These are phyloP conservation scores for Esox lucius DNA, from an alignment of 2,797 vertebrate species.

Conservation along the genomic window DNA sequence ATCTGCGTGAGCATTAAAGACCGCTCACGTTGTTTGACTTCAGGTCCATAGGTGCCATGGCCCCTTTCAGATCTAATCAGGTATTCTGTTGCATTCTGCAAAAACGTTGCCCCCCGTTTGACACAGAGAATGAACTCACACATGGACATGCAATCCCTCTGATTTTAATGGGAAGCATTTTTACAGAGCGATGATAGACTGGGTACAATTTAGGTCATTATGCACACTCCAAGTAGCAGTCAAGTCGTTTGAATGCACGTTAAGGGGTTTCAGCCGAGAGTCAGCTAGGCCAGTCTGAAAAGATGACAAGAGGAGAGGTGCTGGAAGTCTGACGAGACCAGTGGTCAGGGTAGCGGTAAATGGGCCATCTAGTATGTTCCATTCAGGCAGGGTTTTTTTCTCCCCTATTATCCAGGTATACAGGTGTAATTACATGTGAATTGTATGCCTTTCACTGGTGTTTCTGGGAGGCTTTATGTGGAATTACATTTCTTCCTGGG, in stretches of 20 bases:
- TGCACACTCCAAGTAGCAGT: constrained; percentile 9
- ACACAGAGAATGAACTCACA: constrained; percentile 17
- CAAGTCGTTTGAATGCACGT: constrained; percentile 15
- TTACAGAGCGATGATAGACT: constrained; percentile 16
- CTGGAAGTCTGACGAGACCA: background rate
- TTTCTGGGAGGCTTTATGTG: background rate
- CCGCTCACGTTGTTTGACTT: constrained; percentile 44
- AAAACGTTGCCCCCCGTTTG: constrained; percentile 41
- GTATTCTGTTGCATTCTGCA: constrained; percentile 32
- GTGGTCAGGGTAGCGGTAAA: background rate
- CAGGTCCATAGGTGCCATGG: constrained; percentile 43
- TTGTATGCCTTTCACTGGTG: background rate
- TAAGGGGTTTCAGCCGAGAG: constrained; percentile 21
- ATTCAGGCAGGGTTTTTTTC: background rate
- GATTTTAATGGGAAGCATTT: constrained; percentile 25
- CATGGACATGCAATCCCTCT: constrained; percentile 6
- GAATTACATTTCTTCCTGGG: background rate
- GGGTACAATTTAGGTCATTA: constrained; percentile 20
- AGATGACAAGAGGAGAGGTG: background rate
- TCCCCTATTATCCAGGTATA: background rate
- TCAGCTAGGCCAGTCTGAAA: constrained; percentile 9
- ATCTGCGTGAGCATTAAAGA: constrained; percentile 27
- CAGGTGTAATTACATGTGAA: background rate
- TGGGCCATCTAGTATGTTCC: background rate
- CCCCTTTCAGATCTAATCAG: constrained; percentile 35